phyloP scores from a whole-genome alignment of 2,888 invertebrate species.

The Hypselothyrea guttata region DNA sequence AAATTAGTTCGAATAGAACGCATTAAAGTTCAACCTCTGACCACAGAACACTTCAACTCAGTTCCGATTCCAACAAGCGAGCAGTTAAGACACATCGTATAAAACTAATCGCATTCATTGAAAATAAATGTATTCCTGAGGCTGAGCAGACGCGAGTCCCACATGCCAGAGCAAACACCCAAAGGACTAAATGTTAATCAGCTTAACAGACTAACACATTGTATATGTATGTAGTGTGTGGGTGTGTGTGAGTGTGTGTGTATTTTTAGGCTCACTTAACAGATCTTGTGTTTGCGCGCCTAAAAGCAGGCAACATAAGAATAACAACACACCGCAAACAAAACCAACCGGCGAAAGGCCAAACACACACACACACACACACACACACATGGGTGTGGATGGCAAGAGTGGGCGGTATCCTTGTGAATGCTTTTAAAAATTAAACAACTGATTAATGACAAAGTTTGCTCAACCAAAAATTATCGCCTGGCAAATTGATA shows the following conservation, averaged over 20 bases:
- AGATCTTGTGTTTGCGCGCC: slow-evolving; percentile 28
- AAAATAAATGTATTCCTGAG: slow-evolving; percentile 31
- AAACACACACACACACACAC: too few relatives aligned
- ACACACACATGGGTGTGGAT: slow-evolving; percentile 7
- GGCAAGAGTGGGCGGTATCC: slow-evolving; percentile 19
- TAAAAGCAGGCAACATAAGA: slow-evolving; percentile 25
- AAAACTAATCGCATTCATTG: slow-evolving; percentile 10
- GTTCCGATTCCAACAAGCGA: not conserved
- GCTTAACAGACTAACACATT: too few relatives aligned
- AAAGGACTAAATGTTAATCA: slow-evolving; percentile 67
- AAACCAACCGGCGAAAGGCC: slow-evolving; percentile 5
- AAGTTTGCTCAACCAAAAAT: slow-evolving; percentile 58
- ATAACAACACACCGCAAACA: slow-evolving; percentile 20
- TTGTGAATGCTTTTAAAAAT: slow-evolving; percentile 60
- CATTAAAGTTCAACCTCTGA: slow-evolving; percentile 34
- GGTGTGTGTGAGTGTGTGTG: too few relatives aligned
- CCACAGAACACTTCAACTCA: slow-evolving; percentile 29
- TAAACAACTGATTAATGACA: slow-evolving; percentile 72
- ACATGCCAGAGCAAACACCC: slow-evolving; percentile 23
- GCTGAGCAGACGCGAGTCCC: slow-evolving; percentile 15
- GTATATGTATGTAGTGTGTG: too few relatives aligned
- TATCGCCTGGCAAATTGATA: slow-evolving; percentile 65
- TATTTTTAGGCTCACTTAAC: slow-evolving; percentile 53
- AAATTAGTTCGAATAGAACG: slow-evolving; percentile 42
- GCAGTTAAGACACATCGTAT: not conserved